Percentiles rank a stretch among this genome's conserved stretches.
phyloP scores from a whole-genome alignment of 1,140 invertebrate genomes.

The Tetramorium simillimum region DNA sequence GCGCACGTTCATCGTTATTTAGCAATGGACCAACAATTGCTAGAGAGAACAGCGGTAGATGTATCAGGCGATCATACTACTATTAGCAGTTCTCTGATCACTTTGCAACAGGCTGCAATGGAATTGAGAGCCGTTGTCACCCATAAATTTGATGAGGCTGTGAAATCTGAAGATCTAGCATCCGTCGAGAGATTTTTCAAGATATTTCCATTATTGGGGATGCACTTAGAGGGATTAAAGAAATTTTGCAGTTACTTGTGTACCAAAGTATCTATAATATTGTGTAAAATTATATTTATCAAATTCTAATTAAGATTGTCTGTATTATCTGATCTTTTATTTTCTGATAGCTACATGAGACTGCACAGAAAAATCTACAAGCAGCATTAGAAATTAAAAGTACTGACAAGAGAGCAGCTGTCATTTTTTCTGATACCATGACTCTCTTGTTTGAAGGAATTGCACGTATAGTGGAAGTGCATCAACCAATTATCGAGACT shows the following conservation, averaged over 20 bases:
- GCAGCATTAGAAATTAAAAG: slow-evolving; percentile 87
- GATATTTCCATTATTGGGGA: slow-evolving; percentile 97
- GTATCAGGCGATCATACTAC: slow-evolving; percentile 89
- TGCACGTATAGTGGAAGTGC: slow-evolving; percentile 94
- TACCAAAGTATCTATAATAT: slow-evolving; percentile 86
- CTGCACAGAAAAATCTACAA: slow-evolving; percentile 91
- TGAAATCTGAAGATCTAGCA: slow-evolving; percentile 94
- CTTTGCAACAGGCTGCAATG: slow-evolving; percentile 94
- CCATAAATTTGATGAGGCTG: slow-evolving; percentile 96
- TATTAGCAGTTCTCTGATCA: slow-evolving; percentile 91
- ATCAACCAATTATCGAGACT: slow-evolving; percentile 97
- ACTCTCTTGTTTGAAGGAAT: slow-evolving; percentile 95
- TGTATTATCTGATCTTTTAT: background rate
- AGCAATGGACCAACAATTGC: slow-evolving; percentile 96
- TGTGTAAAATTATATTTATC: background rate
- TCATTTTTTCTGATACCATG: slow-evolving; percentile 94
- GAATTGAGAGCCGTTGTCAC: slow-evolving; percentile 90
- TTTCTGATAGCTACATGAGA: slow-evolving; percentile 87
- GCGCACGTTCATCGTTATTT: slow-evolving; percentile 98
- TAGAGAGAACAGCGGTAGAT: slow-evolving; percentile 92
- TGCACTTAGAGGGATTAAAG: slow-evolving; percentile 95
- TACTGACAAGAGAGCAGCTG: slow-evolving; percentile 90
- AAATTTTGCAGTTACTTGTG: slow-evolving; percentile 97
- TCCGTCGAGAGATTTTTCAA: slow-evolving; percentile 99
- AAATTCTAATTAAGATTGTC: background rate